Conservation (phyloP, 2,797 vertebrate genomes). For the Taeniopygia guttata region DNA sequence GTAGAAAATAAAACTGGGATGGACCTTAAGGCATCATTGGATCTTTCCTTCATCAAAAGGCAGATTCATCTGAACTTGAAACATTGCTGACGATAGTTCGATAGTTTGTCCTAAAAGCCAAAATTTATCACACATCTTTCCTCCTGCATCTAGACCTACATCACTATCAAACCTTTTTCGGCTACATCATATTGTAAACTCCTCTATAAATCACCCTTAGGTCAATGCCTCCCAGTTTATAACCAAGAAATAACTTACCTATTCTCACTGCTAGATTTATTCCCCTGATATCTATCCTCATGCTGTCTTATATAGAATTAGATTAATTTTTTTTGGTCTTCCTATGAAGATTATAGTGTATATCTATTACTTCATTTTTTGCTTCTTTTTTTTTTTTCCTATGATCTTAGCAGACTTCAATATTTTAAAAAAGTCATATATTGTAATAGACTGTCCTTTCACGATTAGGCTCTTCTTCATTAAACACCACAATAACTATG, state of each 20-base stretch:
- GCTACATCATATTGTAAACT: background rate
- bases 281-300: background rate
- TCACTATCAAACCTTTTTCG: background rate
- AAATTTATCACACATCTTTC: background rate
- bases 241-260: background rate
- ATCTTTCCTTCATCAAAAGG: background rate
- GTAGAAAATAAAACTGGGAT: background rate
- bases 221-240: background rate
- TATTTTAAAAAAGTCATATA: background rate
- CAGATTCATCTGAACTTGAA: background rate
- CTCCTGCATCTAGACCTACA: background rate
- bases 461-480: background rate
- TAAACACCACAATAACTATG: background rate
- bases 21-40: background rate
- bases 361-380: background rate
- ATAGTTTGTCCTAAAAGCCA: background rate
- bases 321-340: background rate
- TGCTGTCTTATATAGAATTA: background rate
- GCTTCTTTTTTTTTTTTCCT: background rate
- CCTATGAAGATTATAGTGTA: background rate
- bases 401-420: background rate
- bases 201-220: background rate
- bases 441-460: background rate
- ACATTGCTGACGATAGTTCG: background rate
- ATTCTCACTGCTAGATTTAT: background rate